These are phyloP conservation scores for Poeciliopsis gracilis DNA, from an alignment of 2,797 vertebrate genomes.

Conservation along the genomic window DNA sequence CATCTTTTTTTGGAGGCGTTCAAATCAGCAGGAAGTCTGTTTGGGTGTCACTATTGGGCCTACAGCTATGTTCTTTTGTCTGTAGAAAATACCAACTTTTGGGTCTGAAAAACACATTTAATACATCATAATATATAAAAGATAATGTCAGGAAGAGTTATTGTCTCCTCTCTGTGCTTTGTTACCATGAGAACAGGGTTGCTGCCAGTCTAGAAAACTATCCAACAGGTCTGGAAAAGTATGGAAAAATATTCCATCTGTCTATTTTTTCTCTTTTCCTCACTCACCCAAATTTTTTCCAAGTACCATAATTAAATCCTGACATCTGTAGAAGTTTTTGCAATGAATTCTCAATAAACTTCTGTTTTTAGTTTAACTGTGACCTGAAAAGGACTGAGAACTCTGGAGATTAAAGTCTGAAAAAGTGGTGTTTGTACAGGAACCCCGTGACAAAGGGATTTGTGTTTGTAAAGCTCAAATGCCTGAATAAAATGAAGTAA, in stretches of 20 bases:
- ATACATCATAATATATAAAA: constrained; percentile 33
- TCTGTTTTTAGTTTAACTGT: background rate
- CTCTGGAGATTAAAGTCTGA: background rate
- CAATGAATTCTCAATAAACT: background rate
- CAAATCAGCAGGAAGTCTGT: constrained; percentile 7
- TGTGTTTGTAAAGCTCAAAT: constrained; percentile 59
- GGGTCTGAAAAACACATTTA: constrained; percentile 10
- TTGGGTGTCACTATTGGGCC: constrained; percentile 4
- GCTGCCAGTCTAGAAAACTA: background rate
- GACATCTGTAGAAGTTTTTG: background rate
- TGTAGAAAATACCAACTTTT: constrained; percentile 29
- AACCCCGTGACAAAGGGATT: constrained; percentile 42
- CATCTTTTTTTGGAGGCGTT: constrained; percentile 16
- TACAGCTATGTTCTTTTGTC: constrained; percentile 1
- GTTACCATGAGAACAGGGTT: constrained; percentile 28
- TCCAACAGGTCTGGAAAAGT: background rate
- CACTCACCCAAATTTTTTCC: background rate
- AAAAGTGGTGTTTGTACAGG: background rate
- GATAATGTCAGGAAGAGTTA: constrained; percentile 20
- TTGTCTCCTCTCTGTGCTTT: constrained; percentile 1
- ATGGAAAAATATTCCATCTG: background rate
- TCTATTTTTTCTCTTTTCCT: background rate
- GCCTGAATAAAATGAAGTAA: constrained; percentile 37
- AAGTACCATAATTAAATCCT: background rate
- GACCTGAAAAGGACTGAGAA: background rate